Conservation (phyloP, 2,797 vertebrate genomes). For the Rhincodon typus region DNA sequence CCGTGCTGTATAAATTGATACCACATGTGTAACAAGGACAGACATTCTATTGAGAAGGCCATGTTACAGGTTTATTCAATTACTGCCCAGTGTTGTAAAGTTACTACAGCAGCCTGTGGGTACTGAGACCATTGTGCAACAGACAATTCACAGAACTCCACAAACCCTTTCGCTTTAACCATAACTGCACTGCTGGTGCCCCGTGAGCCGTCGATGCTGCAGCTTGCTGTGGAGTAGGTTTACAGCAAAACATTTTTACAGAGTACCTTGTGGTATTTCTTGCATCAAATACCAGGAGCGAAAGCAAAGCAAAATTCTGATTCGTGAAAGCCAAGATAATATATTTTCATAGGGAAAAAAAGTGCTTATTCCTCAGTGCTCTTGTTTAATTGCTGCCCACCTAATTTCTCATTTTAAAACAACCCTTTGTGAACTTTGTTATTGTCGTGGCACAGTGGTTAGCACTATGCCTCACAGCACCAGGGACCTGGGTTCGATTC, state of each 20-base stretch:
- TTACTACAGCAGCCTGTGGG: neutral
- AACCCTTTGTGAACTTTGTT: neutral
- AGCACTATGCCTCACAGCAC: too few relatives aligned
- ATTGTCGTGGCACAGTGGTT: too few relatives aligned
- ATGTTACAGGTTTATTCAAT: neutral
- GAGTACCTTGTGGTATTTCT: neutral
- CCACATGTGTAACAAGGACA: neutral
- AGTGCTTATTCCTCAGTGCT: neutral
- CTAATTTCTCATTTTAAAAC: neutral
- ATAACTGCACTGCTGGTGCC: too few relatives aligned
- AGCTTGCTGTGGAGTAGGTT: neutral
- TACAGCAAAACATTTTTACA: neutral
- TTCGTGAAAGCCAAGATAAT: neutral
- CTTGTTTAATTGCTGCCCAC: neutral
- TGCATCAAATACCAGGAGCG: neutral
- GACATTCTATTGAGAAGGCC: neutral
- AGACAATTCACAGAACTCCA: neutral
- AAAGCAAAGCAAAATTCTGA: neutral
- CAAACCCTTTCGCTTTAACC: neutral
- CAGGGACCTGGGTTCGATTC: too few relatives aligned
- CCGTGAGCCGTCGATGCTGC: neutral
- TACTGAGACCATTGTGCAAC: neutral
- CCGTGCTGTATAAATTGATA: neutral
- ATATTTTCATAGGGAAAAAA: neutral
- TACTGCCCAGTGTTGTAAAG: neutral